Base-by-base conservation (phyloP, 2,888 invertebrate genomes). In the Dryobotodes eremita region DNA sequence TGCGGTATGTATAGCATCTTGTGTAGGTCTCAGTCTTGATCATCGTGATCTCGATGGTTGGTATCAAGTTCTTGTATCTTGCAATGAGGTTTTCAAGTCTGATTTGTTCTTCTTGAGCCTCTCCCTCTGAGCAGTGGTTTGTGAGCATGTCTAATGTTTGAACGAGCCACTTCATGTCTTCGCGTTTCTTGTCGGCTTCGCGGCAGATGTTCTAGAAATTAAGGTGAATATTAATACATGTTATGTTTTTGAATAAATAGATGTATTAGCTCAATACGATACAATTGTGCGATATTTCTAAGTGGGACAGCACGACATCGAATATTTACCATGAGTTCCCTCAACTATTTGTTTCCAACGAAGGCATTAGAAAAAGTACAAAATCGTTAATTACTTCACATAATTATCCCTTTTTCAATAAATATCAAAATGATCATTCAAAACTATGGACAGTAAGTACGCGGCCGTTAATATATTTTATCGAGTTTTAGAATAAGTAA, bases 121-220 rank as follows among this genome's bases (percentile, higher is more conserved):
- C 98, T 68, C 97, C 97, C 90, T 99, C 98, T 20, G 98, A 98
- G 88, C 98, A 98, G 92, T 98, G 98, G 79, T 98, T 98, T 36
- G 98, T 97, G 80, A 99, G 97, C 90, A 98, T 98, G 91, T 99
- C 99, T 73, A 99, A 95, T 23, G 98, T 98, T 94, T 99, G 99
- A 1, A 99, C 99, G 76, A 99, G 97, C 99, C 99, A 99, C 93
- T 99, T 99, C 98, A 99, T 99, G 91, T 99, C 99, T 94, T 99
- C 99, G 48, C 99, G 98, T 93, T 98, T 98, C 80, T 97, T 97
- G 93, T 99, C 99, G 57, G 99, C 99, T 96, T 99, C 99, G 82
- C 98, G 98, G 93, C 99, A 99, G 89, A 99, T 98, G 94, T 98
- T 98, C 99, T 99, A 96, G 7, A 94, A 94, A 88, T 20, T 20